Evolutionary conservation across 1,140 invertebrate genomes (phyloP), one percentile per base, ranked within the genome.

Genomic region (Heliothis virescens): DNA sequence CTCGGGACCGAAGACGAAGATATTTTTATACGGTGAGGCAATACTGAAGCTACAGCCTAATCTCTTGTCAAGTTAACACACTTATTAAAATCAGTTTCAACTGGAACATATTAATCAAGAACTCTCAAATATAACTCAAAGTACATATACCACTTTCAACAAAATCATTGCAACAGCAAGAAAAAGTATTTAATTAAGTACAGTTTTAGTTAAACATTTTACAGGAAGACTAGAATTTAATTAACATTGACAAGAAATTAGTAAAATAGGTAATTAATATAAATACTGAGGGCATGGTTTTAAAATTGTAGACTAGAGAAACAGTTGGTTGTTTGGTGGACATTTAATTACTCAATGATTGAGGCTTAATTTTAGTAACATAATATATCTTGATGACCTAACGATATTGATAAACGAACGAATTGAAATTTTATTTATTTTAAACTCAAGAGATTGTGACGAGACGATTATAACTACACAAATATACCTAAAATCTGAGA

Each of bases 1-100:
- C 79, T 71, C 79, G 67, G 63, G 81, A 71, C 65, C 78, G 86
- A 88, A 87, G 88, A 90, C 79, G 84, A 89, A 87, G 86, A 91
- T 63, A 69, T 79, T 79, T 77, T 55, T 82, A 67, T 71, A 79
- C 79, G 83, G 86, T 84, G 85, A 89, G 89, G 81, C 86, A 90
- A 90, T 91, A 90, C 88, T 90, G 87, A 67, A 41, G 16, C 16
- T 53, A 13, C 21, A n/a, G 9, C 63, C 73, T 67, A 52, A 75
- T 76, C 53, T 76, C 62, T 75, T 76, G 71, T 79, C 62, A 75
- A 60, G 41, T 29, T 63, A 63, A 63, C 12, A 69, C 18, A 48
- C 18, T 13, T 13, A 7, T 41, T 9, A 7, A 9, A 41, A 41
- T 9, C 34, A 41, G 34, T 41, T 41, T 41, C n/a, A 26, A 10